A percentile compares a stretch with the other conserved stretches of the same genome.
Conservation (phyloP, 2,888 invertebrate species). For the Eledone cirrhosa region DNA sequence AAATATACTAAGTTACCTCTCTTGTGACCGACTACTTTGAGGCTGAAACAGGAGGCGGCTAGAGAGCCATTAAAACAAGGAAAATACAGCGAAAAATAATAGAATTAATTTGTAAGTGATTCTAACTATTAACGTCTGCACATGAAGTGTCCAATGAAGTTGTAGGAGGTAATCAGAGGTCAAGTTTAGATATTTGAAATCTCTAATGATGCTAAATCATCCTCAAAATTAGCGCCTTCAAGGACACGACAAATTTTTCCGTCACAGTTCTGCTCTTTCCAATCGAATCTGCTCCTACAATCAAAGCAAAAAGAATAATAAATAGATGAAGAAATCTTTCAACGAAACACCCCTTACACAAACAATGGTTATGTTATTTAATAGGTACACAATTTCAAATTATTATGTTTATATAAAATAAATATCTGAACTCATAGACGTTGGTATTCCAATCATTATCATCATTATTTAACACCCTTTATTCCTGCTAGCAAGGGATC, state of each 20-base stretch:
- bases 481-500: too few species aligned
- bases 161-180: conserved; percentile 15
- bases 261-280: conserved; percentile 7
- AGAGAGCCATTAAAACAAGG: background rate
- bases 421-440: too few species aligned
- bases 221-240: conserved; percentile 11
- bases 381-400: too few species aligned
- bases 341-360: too few species aligned
- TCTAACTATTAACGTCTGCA: background rate
- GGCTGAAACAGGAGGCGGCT: background rate
- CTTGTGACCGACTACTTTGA: background rate
- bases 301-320: background rate
- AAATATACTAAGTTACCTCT: too few species aligned
- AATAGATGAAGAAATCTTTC: too few species aligned
- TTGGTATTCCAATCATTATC: too few species aligned
- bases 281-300: conserved; percentile 18
- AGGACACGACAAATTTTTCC: conserved; percentile 2
- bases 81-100: background rate
- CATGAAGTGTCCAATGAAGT: background rate
- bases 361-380: too few species aligned
- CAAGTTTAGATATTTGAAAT: conserved; percentile 16
- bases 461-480: too few species aligned
- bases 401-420: too few species aligned
- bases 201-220: conserved; percentile 16
- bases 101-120: conserved; percentile 7